Evolutionary conservation across 2,113 vertebrate species (phyloP), one percentile per base, ranked within the genome.

Genomic region (Microtus richardsoni): DNA sequence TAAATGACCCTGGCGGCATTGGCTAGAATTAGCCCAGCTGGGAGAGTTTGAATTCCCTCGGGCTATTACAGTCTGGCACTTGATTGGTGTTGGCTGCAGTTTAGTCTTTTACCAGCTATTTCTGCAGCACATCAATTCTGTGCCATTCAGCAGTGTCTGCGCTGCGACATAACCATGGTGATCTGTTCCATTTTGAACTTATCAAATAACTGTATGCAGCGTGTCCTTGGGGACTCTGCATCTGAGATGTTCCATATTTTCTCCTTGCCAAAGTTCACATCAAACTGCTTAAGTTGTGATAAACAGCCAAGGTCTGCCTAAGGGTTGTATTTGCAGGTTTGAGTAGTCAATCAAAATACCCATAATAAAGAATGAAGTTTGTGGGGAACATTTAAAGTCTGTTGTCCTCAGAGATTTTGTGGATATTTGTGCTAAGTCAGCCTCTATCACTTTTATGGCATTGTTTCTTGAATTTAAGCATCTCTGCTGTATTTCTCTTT

Each of bases 171-270:
- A 92, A 95, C 95, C 88, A 60, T 95, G 94, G 87, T 88, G 97
- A 93, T 93, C 71, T 94, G 66, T n/a, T 90, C 91, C 93, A 54
- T 91, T 97, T 97, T 93, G 92, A 92, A 96, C 95, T 95, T 92
- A 97, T 92, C 77, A 93, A 91, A 92, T 97, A 97, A 97, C 92
- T 95, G 52, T 91, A 93, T 95, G 82, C 88, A 95, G 85, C 41
- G 24, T 70, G 28, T 77, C 89, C 33, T 92, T 90, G 49, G 84
- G 77, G 71, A 64, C 58, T 77, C 97, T 93, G 88, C 77, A 52
- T 85, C 49, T 82, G 19, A 96, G 85, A 92, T 87, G 24, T 26
- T 82, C 58, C 26, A 22, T 86, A 78, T 95, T 95, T 95, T 78
- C 60, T 75, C 79, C n/a, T 92, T 91, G 97, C 92, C 94, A 49